Evolutionary conservation across 30 jellyfish, hydroid and myxozoan genomes (phyloP).

Genomic region (Hydractinia echinata): DNA sequence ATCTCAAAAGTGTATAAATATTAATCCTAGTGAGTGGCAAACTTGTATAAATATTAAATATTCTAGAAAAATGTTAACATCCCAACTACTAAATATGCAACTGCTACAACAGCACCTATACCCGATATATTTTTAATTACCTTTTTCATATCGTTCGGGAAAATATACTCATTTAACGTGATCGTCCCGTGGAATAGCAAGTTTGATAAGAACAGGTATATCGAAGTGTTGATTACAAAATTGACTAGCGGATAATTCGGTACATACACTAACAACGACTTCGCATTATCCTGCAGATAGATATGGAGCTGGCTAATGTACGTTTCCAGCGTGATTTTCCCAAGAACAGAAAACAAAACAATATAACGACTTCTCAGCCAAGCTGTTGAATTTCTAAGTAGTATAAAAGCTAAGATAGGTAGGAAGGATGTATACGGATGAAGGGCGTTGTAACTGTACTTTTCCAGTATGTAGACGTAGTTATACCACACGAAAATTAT

Average conservation of each 20-base stretch:
- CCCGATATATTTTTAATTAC: conserved; percentile 32
- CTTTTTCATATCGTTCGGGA: conserved; percentile 46
- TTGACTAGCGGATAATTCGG: conserved; percentile 69
- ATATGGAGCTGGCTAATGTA: conserved; percentile 82
- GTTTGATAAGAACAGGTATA: conserved; percentile 61
- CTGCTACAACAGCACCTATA: neutral
- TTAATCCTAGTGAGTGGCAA: too few species aligned
- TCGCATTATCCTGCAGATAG: conserved; percentile 86
- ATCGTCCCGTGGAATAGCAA: conserved; percentile 55
- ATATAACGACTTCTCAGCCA: conserved; percentile 46
- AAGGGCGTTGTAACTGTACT: conserved; percentile 65
- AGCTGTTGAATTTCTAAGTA: conserved; percentile 50
- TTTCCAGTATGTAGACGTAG: conserved; percentile 51
- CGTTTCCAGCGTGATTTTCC: conserved; percentile 92
- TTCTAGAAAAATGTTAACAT: too few species aligned
- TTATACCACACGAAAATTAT: conserved; percentile 57
- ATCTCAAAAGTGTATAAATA: too few species aligned
- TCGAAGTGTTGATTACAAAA: conserved; percentile 53
- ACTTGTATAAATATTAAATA: too few species aligned
- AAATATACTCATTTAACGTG: conserved; percentile 45
- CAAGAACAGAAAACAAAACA: conserved; percentile 67
- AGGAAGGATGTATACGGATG: conserved; percentile 89
- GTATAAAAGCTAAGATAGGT: conserved; percentile 65
- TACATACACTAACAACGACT: conserved; percentile 56
- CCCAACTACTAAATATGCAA: too few species aligned